Evolutionary conservation across 2,888 invertebrate species (phyloP).

Genomic region (Volucella bombylans): DNA sequence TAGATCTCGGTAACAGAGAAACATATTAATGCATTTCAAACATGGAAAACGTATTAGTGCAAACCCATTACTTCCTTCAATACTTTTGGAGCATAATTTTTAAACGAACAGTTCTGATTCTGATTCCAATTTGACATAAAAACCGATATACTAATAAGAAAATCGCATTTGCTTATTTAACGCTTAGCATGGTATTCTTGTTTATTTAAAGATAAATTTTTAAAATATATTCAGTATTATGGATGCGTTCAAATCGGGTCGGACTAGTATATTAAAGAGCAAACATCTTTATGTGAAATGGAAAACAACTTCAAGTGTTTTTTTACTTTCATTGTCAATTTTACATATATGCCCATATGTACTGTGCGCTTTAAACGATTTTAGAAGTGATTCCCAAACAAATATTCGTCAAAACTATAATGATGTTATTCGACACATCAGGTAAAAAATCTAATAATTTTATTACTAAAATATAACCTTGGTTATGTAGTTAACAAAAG

Average conservation of each 20-base stretch:
- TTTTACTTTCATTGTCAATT: constrained; percentile 36
- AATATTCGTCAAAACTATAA: constrained; percentile 1
- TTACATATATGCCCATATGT: constrained; percentile 38
- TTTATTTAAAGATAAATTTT: constrained; percentile 55
- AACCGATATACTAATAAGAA: constrained; percentile 15
- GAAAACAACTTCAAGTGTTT: constrained; percentile 50
- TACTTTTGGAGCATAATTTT: neutral
- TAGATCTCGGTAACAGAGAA: too few species aligned
- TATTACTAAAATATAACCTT: neutral
- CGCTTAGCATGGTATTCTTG: constrained; percentile 53
- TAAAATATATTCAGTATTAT: constrained; percentile 68
- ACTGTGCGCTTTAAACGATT: constrained; percentile 31
- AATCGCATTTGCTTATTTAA: constrained; percentile 28
- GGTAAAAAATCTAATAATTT: constrained; percentile 8
- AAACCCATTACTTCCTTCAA: too few species aligned
- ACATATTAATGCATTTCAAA: too few species aligned
- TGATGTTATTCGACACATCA: constrained; percentile 6
- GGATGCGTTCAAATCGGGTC: constrained; percentile 48
- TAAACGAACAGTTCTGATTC: constrained; percentile 19
- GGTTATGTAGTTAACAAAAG: neutral
- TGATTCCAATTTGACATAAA: constrained; percentile 14
- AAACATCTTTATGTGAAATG: constrained; percentile 49
- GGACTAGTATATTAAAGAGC: constrained; percentile 61
- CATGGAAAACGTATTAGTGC: too few species aligned
- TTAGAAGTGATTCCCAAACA: constrained; percentile 29